Conservation (phyloP, 2,888 invertebrate genomes). For the Hemicrepidius hirtus region DNA sequence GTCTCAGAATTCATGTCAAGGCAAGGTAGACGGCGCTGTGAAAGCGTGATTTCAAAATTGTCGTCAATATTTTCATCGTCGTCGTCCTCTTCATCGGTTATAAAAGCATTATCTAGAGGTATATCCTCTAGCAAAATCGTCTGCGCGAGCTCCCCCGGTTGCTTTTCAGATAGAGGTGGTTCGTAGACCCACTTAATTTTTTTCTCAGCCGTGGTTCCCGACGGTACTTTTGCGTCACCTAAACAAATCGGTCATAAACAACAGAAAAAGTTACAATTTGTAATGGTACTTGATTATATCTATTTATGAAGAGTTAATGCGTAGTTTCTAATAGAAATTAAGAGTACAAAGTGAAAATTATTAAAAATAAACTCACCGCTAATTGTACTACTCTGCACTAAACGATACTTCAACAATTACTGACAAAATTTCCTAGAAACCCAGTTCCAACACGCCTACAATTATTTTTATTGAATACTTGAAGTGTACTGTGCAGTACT, state of each 20-base stretch:
- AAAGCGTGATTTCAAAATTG: background rate
- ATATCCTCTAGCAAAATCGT: slow-evolving; percentile 27
- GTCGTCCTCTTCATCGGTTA: slow-evolving; percentile 19
- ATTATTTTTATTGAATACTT: slow-evolving; percentile 7
- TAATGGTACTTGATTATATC: slow-evolving; percentile 10
- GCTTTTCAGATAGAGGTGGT: slow-evolving; percentile 13
- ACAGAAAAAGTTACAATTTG: slow-evolving; percentile 9
- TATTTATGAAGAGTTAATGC: slow-evolving; percentile 13
- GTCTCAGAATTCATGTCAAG: slow-evolving; percentile 13
- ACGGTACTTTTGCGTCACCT: slow-evolving; percentile 24
- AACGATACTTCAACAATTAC: slow-evolving; percentile 8
- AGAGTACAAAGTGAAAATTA: slow-evolving; percentile 2
- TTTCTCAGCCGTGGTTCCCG: slow-evolving; percentile 5
- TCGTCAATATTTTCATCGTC: slow-evolving; percentile 20
- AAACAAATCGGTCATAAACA: slow-evolving; percentile 2
- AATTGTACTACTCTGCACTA: slow-evolving; percentile 5
- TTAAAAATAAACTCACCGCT: slow-evolving; percentile 13
- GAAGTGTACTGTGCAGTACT: slow-evolving; percentile 4
- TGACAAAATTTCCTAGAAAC: slow-evolving; percentile 14
- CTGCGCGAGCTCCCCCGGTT: slow-evolving; percentile 11
- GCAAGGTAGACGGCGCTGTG: background rate
- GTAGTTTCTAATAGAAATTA: slow-evolving; percentile 2
- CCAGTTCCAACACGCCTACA: background rate
- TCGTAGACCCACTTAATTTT: slow-evolving; percentile 23
- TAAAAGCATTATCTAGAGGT: slow-evolving; percentile 14